Evolutionary conservation across 2,888 invertebrate genomes (phyloP).

Genomic region (Siphonodentalium dalli): DNA sequence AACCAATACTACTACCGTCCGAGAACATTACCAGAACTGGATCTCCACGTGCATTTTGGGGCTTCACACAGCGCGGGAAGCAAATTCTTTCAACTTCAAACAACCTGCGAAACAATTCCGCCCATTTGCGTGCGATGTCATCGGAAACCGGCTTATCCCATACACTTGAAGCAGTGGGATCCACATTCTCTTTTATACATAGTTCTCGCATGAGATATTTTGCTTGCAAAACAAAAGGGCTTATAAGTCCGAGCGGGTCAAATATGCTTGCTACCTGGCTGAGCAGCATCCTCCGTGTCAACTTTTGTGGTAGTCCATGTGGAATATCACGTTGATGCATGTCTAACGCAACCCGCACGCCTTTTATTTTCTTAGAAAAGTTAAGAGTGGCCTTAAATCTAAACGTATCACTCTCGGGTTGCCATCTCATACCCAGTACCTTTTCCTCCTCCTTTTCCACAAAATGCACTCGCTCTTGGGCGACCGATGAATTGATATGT

Average conservation of each 20-base stretch:
- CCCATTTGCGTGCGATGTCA: not conserved
- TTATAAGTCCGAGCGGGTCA: not conserved
- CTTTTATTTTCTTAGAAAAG: not conserved
- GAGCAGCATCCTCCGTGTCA: conserved; percentile 3
- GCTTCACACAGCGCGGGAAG: not conserved
- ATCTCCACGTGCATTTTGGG: not conserved
- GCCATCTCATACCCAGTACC: conserved; percentile 1
- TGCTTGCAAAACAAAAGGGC: not conserved
- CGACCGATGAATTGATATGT: too few species aligned
- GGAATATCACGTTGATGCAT: not conserved
- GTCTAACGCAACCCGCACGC: not conserved
- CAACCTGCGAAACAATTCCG: not conserved
- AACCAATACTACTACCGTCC: conserved; percentile 1
- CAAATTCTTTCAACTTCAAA: not conserved
- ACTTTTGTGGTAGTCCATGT: not conserved
- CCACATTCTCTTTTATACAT: not conserved
- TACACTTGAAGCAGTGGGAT: not conserved
- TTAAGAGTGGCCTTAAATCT: conserved; percentile 1
- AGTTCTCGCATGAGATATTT: conserved; percentile 2
- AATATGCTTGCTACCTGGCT: conserved; percentile 4
- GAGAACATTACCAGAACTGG: conserved; percentile 4
- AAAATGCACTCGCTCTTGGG: not conserved
- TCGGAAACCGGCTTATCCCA: conserved; percentile 2
- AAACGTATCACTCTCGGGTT: conserved; percentile 1
- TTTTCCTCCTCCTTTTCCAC: not conserved